A percentile compares a stretch with the other conserved stretches of the same genome.
Evolutionary conservation across 1,140 invertebrate genomes (phyloP).

Genomic region (Caerostris extrusa): DNA sequence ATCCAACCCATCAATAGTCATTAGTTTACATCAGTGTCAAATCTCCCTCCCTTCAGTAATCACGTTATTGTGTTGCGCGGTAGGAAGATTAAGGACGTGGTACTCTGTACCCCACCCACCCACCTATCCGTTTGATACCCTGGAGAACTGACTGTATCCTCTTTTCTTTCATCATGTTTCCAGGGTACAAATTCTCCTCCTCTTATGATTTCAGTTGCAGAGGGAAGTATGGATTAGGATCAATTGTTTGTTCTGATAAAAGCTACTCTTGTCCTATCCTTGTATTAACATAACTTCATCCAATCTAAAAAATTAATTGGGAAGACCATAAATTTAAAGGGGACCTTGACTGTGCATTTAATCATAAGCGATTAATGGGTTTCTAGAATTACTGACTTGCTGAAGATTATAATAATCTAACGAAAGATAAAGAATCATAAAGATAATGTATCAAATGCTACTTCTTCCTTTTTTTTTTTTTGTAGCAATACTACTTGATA

Average conservation of each 20-base stretch:
- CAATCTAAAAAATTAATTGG: no score
- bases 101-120: background rate
- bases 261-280: background rate
- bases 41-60: constrained; percentile 62
- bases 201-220: background rate
- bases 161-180: constrained; percentile 27
- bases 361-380: no score
- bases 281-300: no score
- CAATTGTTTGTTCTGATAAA: constrained; percentile 10
- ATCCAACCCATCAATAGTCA: constrained; percentile 59
- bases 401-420: no score
- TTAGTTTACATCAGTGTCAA: constrained; percentile 75
- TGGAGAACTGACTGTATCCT: constrained; percentile 7
- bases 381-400: no score
- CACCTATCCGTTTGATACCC: background rate
- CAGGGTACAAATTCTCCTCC: constrained; percentile 8
- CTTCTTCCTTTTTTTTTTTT: no score
- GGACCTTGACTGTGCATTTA: no score
- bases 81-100: constrained; percentile 49
- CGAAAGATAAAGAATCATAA: no score
- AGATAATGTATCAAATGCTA: no score
- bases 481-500: no score
- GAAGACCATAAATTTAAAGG: no score
- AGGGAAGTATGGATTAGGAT: constrained; percentile 7
- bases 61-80: constrained; percentile 41